Conservation (phyloP, 2,113 vertebrate genomes). For the Chamaea fasciata region DNA sequence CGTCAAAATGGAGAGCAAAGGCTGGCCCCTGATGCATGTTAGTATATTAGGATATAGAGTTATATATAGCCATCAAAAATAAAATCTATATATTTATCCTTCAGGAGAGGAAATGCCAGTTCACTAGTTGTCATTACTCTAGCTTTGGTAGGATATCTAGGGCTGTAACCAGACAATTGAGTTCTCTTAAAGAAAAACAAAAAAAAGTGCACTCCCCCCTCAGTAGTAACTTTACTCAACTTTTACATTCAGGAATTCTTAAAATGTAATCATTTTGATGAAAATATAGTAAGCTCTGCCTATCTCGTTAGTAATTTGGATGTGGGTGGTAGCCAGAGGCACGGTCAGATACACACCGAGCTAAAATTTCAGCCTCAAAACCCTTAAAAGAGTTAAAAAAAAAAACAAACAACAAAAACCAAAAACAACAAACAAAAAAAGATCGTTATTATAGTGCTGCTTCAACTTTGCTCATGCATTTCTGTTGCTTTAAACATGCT, state of each 20-base stretch:
- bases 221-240: constrained; percentile 73
- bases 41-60: constrained; percentile 77
- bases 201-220: constrained; percentile 84
- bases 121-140: constrained; percentile 80
- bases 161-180: constrained; percentile 81
- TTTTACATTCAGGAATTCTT: constrained; percentile 76
- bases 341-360: constrained; percentile 30
- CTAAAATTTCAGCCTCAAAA: constrained; percentile 62
- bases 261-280: constrained; percentile 59
- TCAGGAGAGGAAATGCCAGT: constrained; percentile 77
- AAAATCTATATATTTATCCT: constrained; percentile 80
- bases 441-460: constrained; percentile 61
- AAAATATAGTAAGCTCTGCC: constrained; percentile 75
- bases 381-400: constrained; percentile 4
- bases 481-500: constrained; percentile 75
- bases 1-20: constrained; percentile 95
- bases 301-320: constrained; percentile 62
- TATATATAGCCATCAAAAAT: constrained; percentile 80
- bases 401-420: too few species aligned
- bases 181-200: constrained; percentile 54
- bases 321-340: constrained; percentile 64
- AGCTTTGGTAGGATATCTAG: constrained; percentile 93
- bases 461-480: constrained; percentile 72
- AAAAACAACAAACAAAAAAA: background rate
- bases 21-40: constrained; percentile 86